Evolutionary conservation across 2,797 vertebrate species (phyloP).

Genomic region (Carcharodon carcharias): DNA sequence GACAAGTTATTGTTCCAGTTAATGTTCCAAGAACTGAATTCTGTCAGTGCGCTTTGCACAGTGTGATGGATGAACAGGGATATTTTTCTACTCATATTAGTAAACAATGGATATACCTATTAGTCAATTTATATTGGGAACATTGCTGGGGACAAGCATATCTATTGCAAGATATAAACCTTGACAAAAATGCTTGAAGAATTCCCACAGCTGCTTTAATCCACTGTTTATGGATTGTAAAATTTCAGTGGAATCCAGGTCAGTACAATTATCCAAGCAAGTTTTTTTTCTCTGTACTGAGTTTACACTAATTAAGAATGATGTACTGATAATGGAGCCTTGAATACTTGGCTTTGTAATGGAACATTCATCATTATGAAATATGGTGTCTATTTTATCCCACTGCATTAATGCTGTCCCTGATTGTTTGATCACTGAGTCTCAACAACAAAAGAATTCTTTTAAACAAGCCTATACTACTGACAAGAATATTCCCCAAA

Average conservation of each 20-base stretch:
- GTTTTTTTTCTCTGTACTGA: constrained; percentile 34
- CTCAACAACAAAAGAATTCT: constrained; percentile 19
- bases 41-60: background rate
- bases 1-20: background rate
- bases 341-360: constrained; percentile 46
- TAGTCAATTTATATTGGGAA: background rate
- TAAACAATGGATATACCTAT: background rate
- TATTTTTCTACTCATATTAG: background rate
- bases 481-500: background rate
- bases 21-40: background rate
- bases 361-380: constrained; percentile 45
- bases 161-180: background rate
- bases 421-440: constrained; percentile 40
- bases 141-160: background rate
- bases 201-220: background rate
- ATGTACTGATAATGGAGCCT: constrained; percentile 47
- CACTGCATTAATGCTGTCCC: constrained; percentile 51
- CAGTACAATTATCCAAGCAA: background rate
- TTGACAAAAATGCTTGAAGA: background rate
- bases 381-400: constrained; percentile 41
- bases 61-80: background rate
- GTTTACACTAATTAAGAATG: constrained; percentile 44
- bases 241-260: constrained; percentile 26
- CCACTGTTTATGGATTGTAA: background rate
- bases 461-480: background rate